A percentile compares a stretch with the other conserved stretches of the same genome.
Evolutionary conservation across 2,797 vertebrate species (phyloP).

Genomic region (Chrosomus eos): DNA sequence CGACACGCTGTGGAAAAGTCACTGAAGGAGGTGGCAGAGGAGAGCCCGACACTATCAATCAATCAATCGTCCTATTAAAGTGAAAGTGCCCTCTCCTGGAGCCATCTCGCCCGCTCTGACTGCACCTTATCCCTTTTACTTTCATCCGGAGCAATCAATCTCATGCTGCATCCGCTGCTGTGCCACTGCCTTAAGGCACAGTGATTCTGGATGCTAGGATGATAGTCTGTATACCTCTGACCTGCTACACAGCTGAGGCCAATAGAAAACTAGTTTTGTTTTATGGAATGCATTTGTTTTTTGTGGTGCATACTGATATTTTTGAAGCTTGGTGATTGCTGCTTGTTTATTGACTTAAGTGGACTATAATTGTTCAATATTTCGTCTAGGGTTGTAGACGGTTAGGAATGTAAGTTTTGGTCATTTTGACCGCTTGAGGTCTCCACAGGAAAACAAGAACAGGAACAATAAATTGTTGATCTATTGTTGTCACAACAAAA

Average conservation of each 20-base stretch:
- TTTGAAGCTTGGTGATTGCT: neutral
- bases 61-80: conserved; percentile 56
- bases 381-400: neutral
- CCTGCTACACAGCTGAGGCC: conserved; percentile 21
- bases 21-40: conserved; percentile 49
- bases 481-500: neutral
- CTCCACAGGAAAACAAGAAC: neutral
- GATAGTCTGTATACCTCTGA: conserved; percentile 36
- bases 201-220: conserved; percentile 35
- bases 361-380: neutral
- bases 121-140: conserved; percentile 43
- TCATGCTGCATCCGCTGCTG: conserved; percentile 44
- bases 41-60: conserved; percentile 45
- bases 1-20: conserved; percentile 40
- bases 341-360: neutral
- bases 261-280: conserved; percentile 21
- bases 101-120: conserved; percentile 20
- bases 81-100: conserved; percentile 48
- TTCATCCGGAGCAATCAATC: conserved; percentile 50
- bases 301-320: neutral
- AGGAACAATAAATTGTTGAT: neutral
- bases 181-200: conserved; percentile 42
- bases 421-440: neutral
- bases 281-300: conserved; percentile 6
- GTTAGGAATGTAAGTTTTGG: neutral